Evolutionary conservation across 2,888 invertebrate species (phyloP).

Genomic region (Rhagonycha fulva): DNA sequence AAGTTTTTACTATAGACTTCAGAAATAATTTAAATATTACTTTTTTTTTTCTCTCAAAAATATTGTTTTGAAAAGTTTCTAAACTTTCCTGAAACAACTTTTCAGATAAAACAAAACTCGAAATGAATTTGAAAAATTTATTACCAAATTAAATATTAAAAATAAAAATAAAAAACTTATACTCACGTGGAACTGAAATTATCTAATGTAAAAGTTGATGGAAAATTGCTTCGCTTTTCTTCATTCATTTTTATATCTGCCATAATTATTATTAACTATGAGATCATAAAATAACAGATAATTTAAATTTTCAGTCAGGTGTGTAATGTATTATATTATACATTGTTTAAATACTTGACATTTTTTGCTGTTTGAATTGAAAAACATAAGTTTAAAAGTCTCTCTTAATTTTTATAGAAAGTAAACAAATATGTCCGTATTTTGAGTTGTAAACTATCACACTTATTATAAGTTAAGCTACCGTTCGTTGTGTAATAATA

Average conservation of each 20-base stretch:
- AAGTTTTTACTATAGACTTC: too few relatives aligned
- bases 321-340: background rate
- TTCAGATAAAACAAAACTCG: too few relatives aligned
- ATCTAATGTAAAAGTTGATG: slow-evolving; percentile 50
- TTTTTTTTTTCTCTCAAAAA: too few relatives aligned
- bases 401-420: background rate
- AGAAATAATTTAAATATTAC: too few relatives aligned
- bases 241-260: slow-evolving; percentile 6
- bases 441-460: background rate
- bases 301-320: background rate
- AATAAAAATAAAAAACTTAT: slow-evolving; percentile 2
- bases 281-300: background rate
- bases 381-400: background rate
- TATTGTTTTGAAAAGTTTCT: too few relatives aligned
- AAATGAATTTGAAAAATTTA: too few relatives aligned
- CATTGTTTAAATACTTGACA: background rate
- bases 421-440: background rate
- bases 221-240: slow-evolving; percentile 46
- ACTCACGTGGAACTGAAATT: slow-evolving; percentile 55
- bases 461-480: background rate
- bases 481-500: background rate
- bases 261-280: background rate
- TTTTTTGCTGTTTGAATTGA: background rate
- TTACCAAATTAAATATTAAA: background rate
- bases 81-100: too few relatives aligned